Evolutionary conservation across 2,888 invertebrate genomes (phyloP).

Genomic region (Tenthredo scrophulariae): DNA sequence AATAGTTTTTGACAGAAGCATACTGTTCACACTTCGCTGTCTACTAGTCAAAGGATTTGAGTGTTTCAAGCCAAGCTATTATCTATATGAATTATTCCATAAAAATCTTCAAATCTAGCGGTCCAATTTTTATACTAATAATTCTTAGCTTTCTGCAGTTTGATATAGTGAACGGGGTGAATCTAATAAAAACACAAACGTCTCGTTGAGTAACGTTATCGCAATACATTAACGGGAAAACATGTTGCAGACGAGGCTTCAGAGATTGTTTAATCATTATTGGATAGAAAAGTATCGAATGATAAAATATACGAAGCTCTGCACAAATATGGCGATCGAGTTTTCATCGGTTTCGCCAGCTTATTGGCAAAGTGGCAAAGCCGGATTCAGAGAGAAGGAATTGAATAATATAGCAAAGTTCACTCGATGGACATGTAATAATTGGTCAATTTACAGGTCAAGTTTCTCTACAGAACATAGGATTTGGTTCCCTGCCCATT

Average conservation of each 20-base stretch:
- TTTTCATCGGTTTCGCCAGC: neutral
- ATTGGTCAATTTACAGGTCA: neutral
- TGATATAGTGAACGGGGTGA: neutral
- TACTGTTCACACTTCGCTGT: neutral
- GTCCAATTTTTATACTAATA: neutral
- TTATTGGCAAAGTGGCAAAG: neutral
- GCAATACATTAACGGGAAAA: neutral
- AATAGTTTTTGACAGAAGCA: neutral
- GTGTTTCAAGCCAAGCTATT: neutral
- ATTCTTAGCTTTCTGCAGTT: neutral
- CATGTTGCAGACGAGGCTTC: neutral
- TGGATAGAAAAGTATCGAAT: neutral
- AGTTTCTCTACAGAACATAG: neutral
- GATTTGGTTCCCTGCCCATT: neutral
- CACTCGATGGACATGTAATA: neutral
- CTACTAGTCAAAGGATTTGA: neutral
- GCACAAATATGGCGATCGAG: constrained; percentile 10
- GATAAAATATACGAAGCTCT: neutral
- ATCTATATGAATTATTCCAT: neutral
- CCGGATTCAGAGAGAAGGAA: neutral
- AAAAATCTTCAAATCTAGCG: neutral
- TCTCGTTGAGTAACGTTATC: constrained; percentile 5
- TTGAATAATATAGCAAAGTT: neutral
- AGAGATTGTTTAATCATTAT: neutral
- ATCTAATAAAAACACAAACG: neutral